Base-by-base conservation (phyloP, 2,797 vertebrate genomes). In the Urophycis tenuis region DNA sequence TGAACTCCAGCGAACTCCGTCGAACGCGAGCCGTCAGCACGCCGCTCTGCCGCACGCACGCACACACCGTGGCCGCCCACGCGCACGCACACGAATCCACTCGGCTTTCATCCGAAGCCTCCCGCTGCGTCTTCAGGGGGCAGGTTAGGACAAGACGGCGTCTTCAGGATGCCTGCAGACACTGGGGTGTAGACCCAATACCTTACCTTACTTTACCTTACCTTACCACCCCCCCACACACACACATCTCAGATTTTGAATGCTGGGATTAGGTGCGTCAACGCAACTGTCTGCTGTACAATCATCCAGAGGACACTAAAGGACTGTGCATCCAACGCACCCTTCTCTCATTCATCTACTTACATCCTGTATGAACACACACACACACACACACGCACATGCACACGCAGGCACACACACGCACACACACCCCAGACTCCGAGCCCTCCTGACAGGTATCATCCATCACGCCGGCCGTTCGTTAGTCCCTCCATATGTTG, bases 401-500 rank as follows among this genome's bases (percentile, higher is more conserved):
- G 74, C 60, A 73, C 30, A 74, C 73, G 78, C n/a, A 70, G 72
- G 74, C 17, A 77, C 76, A 78, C 30, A 77, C 75, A 81, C 39
- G 77, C 75, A 76, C 35, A 71, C 75, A 72, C 35, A 32, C 0
- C 2, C 35, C 31, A 73, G 81, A 79, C 80, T 72, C n/a, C n/a
- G n/a, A n/a, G n/a, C 80, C 83, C 74, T 34, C 75, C 77, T 92
- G 92, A 92, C 89, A 91, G 90, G 83, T 85, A 80, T 85, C 87
- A 92, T 94, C 92, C 87, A 94, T 94, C 92, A 93, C 69, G 88
- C 86, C 92, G 79, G 81, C 88, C 82, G 78, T 88, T 87, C 72
- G 87, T 92, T 92, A 91, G 88, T 33, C 78, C 70, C 79, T 91
- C 91, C 93, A 92, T 93, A 93, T 93, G 92, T 85, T 90, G 82